Percentiles rank a stretch among this genome's conserved stretches.
phyloP scores from a whole-genome alignment of 2,888 invertebrate species.

The Aleiodes leptofemur region DNA sequence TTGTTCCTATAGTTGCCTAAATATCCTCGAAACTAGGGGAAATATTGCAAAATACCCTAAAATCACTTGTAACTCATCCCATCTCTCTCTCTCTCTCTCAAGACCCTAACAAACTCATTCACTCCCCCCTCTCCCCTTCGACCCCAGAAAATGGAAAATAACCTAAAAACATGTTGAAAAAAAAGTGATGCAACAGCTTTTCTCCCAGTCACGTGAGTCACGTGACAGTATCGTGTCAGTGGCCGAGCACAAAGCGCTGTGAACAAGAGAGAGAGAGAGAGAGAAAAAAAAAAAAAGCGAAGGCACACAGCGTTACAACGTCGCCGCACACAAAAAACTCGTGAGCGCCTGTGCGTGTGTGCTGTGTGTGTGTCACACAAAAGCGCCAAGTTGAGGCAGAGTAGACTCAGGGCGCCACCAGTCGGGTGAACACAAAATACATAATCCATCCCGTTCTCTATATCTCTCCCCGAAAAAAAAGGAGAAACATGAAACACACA shows the following conservation, averaged over 20 bases:
- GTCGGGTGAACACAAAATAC: slow-evolving; percentile 40
- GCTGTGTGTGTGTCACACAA: slow-evolving; percentile 9
- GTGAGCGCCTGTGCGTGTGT: background rate
- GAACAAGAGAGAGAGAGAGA: slow-evolving; percentile 17
- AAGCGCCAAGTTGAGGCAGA: slow-evolving; percentile 6
- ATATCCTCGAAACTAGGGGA: too few relatives aligned
- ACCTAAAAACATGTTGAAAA: background rate
- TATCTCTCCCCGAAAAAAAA: background rate
- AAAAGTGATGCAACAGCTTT: slow-evolving; percentile 53
- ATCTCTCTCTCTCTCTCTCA: too few relatives aligned
- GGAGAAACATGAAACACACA: too few relatives aligned
- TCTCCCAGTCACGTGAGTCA: slow-evolving; percentile 55
- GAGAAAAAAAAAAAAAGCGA: too few relatives aligned
- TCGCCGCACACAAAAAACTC: slow-evolving; percentile 27
- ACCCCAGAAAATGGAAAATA: background rate
- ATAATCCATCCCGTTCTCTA: background rate
- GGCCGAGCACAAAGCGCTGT: slow-evolving; percentile 60
- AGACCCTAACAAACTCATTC: too few relatives aligned
- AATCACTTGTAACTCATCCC: too few relatives aligned
- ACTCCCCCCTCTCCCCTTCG: too few relatives aligned
- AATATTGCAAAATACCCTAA: too few relatives aligned
- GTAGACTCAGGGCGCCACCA: slow-evolving; percentile 42
- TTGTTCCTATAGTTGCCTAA: too few relatives aligned
- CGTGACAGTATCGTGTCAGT: slow-evolving; percentile 63
- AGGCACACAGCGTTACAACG: slow-evolving; percentile 5